Evolutionary conservation across 2,888 invertebrate species (phyloP).

Genomic region (Trichacis sp.): DNA sequence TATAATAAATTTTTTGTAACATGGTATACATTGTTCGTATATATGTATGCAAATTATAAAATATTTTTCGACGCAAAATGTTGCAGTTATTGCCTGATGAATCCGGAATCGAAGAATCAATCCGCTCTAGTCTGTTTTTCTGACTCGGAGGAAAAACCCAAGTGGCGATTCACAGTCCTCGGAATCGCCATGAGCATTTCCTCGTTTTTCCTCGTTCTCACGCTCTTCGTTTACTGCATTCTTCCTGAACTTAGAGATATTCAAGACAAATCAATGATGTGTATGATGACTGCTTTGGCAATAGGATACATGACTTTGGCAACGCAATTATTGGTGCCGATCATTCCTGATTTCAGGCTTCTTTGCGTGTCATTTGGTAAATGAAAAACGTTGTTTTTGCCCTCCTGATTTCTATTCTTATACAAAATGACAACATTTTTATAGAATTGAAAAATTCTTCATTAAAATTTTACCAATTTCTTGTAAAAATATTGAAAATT

Average conservation of each 20-base stretch:
- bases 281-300: slow-evolving; percentile 73
- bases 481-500: too few relatives aligned
- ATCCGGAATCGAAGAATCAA: slow-evolving; percentile 9
- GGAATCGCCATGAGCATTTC: slow-evolving; percentile 69
- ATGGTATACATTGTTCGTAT: neutral
- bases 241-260: slow-evolving; percentile 75
- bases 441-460: too few relatives aligned
- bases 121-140: slow-evolving; percentile 63
- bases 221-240: slow-evolving; percentile 73
- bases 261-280: slow-evolving; percentile 77
- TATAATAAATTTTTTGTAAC: too few relatives aligned
- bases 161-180: slow-evolving; percentile 49
- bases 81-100: slow-evolving; percentile 62
- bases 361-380: slow-evolving; percentile 18
- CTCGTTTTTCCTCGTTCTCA: slow-evolving; percentile 73
- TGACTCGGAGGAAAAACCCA: slow-evolving; percentile 13
- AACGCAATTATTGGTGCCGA: slow-evolving; percentile 68
- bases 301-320: slow-evolving; percentile 73
- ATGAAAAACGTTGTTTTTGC: neutral
- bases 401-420: too few relatives aligned
- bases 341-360: neutral
- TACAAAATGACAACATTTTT: too few relatives aligned
- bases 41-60: neutral
- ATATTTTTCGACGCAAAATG: neutral
- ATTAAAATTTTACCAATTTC: too few relatives aligned